Conservation (phyloP, 1,140 invertebrate genomes). For the Fopius arisanus region DNA sequence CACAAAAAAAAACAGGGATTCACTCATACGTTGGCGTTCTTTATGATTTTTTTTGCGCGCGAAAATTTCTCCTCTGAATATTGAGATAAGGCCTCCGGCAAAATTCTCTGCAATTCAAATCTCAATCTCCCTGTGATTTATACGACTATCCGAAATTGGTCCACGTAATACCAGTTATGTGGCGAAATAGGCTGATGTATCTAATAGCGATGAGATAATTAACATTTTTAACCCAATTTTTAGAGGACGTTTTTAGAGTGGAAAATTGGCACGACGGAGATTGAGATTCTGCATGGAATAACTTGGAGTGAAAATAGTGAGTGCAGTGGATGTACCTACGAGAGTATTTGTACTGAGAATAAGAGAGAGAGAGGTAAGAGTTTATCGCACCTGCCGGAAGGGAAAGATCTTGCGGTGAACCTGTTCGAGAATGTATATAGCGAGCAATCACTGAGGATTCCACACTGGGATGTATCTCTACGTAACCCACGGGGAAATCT, state of each 20-base stretch:
- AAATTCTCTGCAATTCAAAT: not conserved
- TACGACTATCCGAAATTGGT: not conserved
- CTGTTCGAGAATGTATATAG: constrained; percentile 18
- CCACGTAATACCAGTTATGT: not conserved
- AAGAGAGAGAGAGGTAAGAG: not conserved
- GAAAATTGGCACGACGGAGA: not conserved
- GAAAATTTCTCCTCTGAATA: too few species aligned
- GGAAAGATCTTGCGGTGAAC: constrained; percentile 24
- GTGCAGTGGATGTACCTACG: not conserved
- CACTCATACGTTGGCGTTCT: too few species aligned
- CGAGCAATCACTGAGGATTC: not conserved
- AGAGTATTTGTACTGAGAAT: not conserved
- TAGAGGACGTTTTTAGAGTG: not conserved
- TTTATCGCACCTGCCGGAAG: constrained; percentile 30
- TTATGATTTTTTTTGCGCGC: too few species aligned
- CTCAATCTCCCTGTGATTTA: not conserved
- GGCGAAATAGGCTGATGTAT: not conserved
- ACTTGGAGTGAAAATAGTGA: not conserved
- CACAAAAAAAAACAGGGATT: too few species aligned
- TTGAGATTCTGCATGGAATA: not conserved
- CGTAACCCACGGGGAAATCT: not conserved
- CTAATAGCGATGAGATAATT: constrained; percentile 14
- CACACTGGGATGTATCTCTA: not conserved
- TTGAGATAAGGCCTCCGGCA: not conserved
- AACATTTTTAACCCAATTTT: not conserved